Conservation (phyloP, 2,888 invertebrate genomes). For the Lasioglossum figueresi region DNA sequence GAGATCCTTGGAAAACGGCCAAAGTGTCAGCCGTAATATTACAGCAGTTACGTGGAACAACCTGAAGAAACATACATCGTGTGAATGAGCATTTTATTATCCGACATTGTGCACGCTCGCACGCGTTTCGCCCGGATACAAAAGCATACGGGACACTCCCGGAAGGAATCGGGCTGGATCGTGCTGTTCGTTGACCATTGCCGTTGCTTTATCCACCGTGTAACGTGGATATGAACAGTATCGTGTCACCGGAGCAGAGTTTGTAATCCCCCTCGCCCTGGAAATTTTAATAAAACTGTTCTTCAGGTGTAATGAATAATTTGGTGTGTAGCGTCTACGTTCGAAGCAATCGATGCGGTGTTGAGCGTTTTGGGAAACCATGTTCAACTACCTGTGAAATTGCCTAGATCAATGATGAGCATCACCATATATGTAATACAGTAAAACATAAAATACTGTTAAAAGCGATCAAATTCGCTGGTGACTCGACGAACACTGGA, state of each 20-base stretch:
- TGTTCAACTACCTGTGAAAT: not conserved
- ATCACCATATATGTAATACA: too few relatives aligned
- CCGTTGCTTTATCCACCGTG: conserved; percentile 89
- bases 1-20: conserved; percentile 77
- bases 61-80: conserved; percentile 67
- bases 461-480: not conserved
- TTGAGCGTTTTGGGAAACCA: too few relatives aligned
- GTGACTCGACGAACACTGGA: not conserved
- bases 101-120: conserved; percentile 7
- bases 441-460: not conserved
- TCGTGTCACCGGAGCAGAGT: conserved; percentile 88
- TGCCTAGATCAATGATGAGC: not conserved
- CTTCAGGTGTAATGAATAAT: not conserved
- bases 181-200: conserved; percentile 12
- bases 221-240: conserved; percentile 93
- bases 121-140: conserved; percentile 9
- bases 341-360: not conserved
- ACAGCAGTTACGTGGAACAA: conserved; percentile 78
- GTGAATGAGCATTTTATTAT: conserved; percentile 75
- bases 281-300: conserved; percentile 62
- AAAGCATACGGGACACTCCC: not conserved
- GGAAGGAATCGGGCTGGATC: conserved; percentile 1
- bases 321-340: too few relatives aligned
- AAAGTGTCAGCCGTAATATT: conserved; percentile 78
- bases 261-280: conserved; percentile 90